These are phyloP conservation scores for Danaus plexippus DNA, from an alignment of 1,140 invertebrate species.

Conservation along the genomic window DNA sequence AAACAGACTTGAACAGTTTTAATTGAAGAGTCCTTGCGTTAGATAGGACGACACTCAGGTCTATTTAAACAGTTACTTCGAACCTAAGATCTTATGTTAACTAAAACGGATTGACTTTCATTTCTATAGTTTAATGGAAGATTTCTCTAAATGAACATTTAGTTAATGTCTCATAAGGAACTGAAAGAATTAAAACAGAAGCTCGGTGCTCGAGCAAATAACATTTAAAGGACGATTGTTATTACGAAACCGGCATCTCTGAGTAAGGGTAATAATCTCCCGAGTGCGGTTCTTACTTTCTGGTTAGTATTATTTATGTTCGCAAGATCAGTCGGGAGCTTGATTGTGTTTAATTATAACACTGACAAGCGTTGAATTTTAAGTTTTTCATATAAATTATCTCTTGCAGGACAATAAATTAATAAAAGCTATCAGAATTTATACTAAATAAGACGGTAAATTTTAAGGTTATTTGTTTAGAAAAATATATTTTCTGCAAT, in stretches of 20 bases:
- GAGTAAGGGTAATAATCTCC: constrained; percentile 16
- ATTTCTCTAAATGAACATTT: constrained; percentile 15
- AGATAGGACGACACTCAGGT: constrained; percentile 22
- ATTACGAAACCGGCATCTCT: constrained; percentile 16
- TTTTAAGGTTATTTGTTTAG: no score
- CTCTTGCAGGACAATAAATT: no score
- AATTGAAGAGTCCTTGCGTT: constrained; percentile 57
- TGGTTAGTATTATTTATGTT: constrained; percentile 15
- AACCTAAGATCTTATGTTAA: constrained; percentile 34
- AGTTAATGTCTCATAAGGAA: constrained; percentile 1
- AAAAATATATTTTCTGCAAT: no score
- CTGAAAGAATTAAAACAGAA: constrained; percentile 17
- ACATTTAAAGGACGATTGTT: constrained; percentile 17
- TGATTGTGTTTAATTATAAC: no score
- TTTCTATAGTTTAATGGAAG: constrained; percentile 25
- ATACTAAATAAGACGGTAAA: no score
- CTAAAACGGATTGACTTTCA: constrained; percentile 34
- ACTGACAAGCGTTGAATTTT: no score
- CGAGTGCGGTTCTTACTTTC: constrained; percentile 16
- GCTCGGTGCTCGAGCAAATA: constrained; percentile 13
- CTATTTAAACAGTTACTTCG: constrained; percentile 31
- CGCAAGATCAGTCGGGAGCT: neutral
- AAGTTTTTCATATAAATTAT: no score
- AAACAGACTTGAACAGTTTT: constrained; percentile 61
- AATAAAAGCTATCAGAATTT: no score